A percentile compares a stretch with the other conserved stretches of the same genome.
Evolutionary conservation across 2,888 invertebrate species (phyloP).

Genomic region (Teleogryllus oceanicus): DNA sequence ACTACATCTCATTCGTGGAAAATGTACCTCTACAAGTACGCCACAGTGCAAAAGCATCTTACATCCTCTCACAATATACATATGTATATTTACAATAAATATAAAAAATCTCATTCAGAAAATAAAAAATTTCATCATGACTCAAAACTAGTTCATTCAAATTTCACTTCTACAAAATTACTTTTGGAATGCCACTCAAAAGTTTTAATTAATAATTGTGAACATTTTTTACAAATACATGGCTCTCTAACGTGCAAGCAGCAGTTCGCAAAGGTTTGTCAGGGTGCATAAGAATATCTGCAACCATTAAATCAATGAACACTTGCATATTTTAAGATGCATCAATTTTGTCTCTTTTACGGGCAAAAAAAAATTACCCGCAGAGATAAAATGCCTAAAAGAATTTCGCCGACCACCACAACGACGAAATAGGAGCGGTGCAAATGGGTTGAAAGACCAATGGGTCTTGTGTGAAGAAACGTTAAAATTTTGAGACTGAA

Average conservation of each 20-base stretch:
- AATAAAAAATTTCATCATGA: constrained; percentile 7
- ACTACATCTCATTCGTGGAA: neutral
- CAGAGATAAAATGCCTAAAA: neutral
- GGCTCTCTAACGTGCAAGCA: neutral
- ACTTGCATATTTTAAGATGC: no score
- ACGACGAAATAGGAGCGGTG: neutral
- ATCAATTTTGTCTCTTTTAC: no score
- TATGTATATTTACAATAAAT: neutral
- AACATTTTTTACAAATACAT: neutral
- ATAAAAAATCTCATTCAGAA: constrained; percentile 4
- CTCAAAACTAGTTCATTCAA: constrained; percentile 9
- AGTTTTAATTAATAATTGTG: neutral
- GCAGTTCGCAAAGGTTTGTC: neutral
- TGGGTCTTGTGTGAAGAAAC: neutral
- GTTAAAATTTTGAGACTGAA: neutral
- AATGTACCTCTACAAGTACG: neutral
- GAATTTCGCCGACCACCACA: constrained; percentile 1
- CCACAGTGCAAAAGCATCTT: neutral
- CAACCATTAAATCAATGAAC: no score
- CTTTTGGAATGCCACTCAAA: constrained; percentile 7
- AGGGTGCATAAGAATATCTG: no score
- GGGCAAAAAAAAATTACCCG: no score
- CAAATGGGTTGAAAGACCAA: constrained; percentile 1
- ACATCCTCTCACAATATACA: constrained; percentile 8
- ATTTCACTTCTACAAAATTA: constrained; percentile 1